Conservation (phyloP, 2,797 vertebrate genomes). For the Sebastes jordani region DNA sequence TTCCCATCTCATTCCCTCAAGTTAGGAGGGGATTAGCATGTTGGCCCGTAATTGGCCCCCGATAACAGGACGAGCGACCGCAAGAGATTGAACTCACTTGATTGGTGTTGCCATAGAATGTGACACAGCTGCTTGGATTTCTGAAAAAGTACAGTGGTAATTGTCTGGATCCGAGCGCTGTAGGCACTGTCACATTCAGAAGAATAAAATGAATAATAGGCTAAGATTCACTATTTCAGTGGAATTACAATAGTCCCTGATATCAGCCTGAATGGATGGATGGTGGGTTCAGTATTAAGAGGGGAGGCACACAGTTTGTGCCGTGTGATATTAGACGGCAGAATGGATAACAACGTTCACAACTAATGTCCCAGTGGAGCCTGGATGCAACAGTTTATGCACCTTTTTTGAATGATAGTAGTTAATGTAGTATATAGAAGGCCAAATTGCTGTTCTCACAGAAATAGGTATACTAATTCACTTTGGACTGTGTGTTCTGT, state of each 20-base stretch:
- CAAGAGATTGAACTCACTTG: slow-evolving; percentile 8
- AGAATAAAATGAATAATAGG: slow-evolving; percentile 19
- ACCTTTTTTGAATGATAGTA: not conserved
- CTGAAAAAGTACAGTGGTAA: not conserved
- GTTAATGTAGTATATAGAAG: not conserved
- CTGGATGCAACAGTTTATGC: not conserved
- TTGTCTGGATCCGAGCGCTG: slow-evolving; percentile 10
- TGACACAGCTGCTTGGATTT: slow-evolving; percentile 13
- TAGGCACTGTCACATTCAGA: not conserved
- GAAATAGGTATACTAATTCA: not conserved
- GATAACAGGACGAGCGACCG: not conserved
- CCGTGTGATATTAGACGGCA: slow-evolving; percentile 11
- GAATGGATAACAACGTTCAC: slow-evolving; percentile 1
- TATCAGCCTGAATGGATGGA: slow-evolving; percentile 9
- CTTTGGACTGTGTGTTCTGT: not conserved
- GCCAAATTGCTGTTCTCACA: not conserved
- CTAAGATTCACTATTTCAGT: slow-evolving; percentile 19
- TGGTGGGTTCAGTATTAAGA: slow-evolving; percentile 56
- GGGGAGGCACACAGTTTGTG: slow-evolving; percentile 19
- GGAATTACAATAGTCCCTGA: slow-evolving; percentile 13
- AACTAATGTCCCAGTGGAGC: not conserved
- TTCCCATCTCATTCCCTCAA: slow-evolving; percentile 37
- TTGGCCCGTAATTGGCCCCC: slow-evolving; percentile 31
- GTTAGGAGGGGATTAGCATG: slow-evolving; percentile 41
- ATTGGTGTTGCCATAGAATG: not conserved